These are phyloP conservation scores for Hydroisotoma schaefferi DNA, from an alignment of 2,888 invertebrate genomes.

Conservation along the genomic window DNA sequence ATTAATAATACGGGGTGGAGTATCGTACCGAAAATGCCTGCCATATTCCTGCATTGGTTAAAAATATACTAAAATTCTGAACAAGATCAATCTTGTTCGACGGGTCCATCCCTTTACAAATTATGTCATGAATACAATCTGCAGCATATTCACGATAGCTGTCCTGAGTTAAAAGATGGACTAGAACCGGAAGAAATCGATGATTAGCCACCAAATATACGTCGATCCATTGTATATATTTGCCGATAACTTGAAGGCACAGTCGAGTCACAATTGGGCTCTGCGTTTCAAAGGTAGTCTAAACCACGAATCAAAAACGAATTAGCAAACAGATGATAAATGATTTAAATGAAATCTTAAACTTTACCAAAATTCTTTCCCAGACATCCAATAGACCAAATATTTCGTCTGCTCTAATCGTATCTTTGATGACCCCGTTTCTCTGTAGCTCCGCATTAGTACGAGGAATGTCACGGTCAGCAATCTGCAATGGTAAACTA, in stretches of 20 bases:
- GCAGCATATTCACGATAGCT: conserved; percentile 55
- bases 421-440: conserved; percentile 58
- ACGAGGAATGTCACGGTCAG: conserved; percentile 55
- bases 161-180: conserved; percentile 52
- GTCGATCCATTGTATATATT: conserved; percentile 61
- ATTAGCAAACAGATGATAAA: not conserved
- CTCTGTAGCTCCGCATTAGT: conserved; percentile 53
- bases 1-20: not conserved
- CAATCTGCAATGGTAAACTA: conserved; percentile 48
- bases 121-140: conserved; percentile 57
- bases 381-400: conserved; percentile 57
- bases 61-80: conserved; percentile 37
- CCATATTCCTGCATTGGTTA: conserved; percentile 41
- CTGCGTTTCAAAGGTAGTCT: conserved; percentile 52
- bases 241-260: conserved; percentile 52
- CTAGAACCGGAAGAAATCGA: conserved; percentile 56
- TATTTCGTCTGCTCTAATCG: conserved; percentile 58
- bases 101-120: conserved; percentile 61
- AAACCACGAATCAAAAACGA: no score
- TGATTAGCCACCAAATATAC: conserved; percentile 59
- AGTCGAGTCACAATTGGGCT: conserved; percentile 25
- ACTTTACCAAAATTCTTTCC: conserved; percentile 57
- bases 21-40: conserved; percentile 27
- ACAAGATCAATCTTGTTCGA: conserved; percentile 56
- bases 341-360: not conserved